Evolutionary conservation across 2,113 vertebrate species (phyloP), one percentile per base, ranked within the genome.

Genomic region (Sterna hirundo): DNA sequence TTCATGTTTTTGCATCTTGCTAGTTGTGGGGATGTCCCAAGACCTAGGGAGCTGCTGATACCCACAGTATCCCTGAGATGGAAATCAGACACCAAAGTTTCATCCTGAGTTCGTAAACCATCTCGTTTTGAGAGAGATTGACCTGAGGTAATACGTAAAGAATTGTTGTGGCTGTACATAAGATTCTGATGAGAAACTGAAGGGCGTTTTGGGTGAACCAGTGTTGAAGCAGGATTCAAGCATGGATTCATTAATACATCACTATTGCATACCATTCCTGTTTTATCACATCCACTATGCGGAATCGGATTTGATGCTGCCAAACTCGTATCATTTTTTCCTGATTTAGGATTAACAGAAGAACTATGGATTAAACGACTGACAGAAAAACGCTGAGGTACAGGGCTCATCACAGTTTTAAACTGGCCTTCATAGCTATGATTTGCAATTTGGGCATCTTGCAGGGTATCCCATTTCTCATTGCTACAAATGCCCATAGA

Each of bases 131-230:
- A 95, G 96, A 96, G 78, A 96, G 93, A 87, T 81, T 97, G 97
- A 98, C 98, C 97, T 97, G 97, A 98, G 97, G 96, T 98, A 94
- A 97, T 60, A 91, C 27, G 51, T 62, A 95, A 94, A 90, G 96
- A 95, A 93, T 96, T 97, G 42, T 88, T 97, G 83, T 86, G 94
- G 83, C 95, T 92, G 62, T 15, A 58, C 72, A 76, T n/a, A 92
- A 79, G 84, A 64, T 88, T 97, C 88, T 91, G 92, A 80, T 54
- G 70, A 40, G 86, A 94, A 97, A 95, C 34, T 47, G 96, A 95
- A 76, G 84, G 40, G 27, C 2, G 17, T 96, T 90, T 96, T 54
- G 83, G 61, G 38, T 29, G 72, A 89, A 70, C 46, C 18, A 55
- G 83, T 30, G 51, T n/a, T 6, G 65, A 29, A 89, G 88, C n/a